Evolutionary conservation across 2,113 vertebrate species (phyloP), one percentile per base, ranked within the genome.

Genomic region (Pongo abelii): DNA sequence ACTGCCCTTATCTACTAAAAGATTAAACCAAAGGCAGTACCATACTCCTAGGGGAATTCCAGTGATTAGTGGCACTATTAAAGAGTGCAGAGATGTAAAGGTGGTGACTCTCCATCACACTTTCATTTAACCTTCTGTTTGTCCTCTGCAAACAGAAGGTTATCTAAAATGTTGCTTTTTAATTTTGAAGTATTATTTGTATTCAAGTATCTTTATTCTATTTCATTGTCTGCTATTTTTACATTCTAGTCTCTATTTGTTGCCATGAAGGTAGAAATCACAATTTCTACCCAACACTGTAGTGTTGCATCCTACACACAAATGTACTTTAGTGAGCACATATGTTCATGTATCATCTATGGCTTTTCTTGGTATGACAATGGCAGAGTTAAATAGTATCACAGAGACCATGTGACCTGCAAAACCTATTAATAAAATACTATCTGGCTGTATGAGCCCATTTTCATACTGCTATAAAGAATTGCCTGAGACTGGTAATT

Each of bases 111-210:
- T 95, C 30, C 30, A 57, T 8, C 8, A 69, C 46, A 18, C 1
- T 84, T 12, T 13, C 70, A 48, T 38, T 84, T 78, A 90, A 85
- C 12, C 59, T 75, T 83, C 40, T 35, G 3, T 38, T 55, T 84
- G 57, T 38, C 30, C 48, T 78, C n/a, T 46, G 72, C 43, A 57
- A 38, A 80, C 61, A 87, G 64, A 67, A 55, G 46, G 48, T 91
- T 17, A 27, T 70, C 38, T 85, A 38, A 91, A 48, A 57, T 40
- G 18, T 55, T 43, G 77, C 9, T 57, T 84, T 67, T 93, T 90
- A 12, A 93, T 75, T 93, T 90, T 96, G 46, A 84, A 72, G 27
- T 55, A 74, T 77, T 85, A 80, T 91, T 93, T 77, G 10, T 35
- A 40, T 38, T 67, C 18, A 48, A n/a, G 38, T 72, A 48, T 30